Conservation (phyloP, 2,113 vertebrate species). For the Petrocephalus microphthalmus region DNA sequence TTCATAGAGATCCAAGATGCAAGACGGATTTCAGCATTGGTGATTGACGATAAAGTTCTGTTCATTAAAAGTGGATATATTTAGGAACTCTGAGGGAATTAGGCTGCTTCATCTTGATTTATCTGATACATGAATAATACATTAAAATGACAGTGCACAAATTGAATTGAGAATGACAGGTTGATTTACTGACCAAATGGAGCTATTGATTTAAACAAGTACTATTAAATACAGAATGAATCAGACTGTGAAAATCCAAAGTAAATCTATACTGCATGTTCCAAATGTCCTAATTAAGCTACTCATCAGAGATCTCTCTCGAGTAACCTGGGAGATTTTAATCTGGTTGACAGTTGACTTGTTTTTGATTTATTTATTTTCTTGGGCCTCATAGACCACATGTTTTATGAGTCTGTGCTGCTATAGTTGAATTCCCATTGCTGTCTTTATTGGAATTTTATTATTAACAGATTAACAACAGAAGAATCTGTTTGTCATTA, state of each 20-base stretch:
- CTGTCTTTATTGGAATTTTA: background rate
- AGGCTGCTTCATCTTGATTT: background rate
- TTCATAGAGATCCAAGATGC: background rate
- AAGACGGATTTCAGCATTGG: background rate
- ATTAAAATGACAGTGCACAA: conserved; percentile 1
- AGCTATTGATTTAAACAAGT: conserved; percentile 9
- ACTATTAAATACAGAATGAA: background rate
- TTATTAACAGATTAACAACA: conserved; percentile 4
- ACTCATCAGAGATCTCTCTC: background rate
- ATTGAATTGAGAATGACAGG: conserved; percentile 6
- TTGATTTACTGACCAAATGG: conserved; percentile 3
- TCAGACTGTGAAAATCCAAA: background rate
- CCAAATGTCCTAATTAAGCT: background rate
- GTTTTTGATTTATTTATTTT: conserved; percentile 5
- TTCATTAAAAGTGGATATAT: conserved; percentile 2
- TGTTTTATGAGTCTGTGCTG: background rate
- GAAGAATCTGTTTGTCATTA: background rate
- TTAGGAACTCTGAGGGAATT: background rate
- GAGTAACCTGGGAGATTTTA: background rate
- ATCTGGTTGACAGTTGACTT: background rate
- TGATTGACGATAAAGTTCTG: background rate
- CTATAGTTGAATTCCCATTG: background rate
- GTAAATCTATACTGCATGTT: background rate
- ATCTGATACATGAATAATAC: background rate
- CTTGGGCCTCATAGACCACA: background rate